phyloP scores from a whole-genome alignment of 2,797 vertebrate species.

The Ctenosaura bakeri region DNA sequence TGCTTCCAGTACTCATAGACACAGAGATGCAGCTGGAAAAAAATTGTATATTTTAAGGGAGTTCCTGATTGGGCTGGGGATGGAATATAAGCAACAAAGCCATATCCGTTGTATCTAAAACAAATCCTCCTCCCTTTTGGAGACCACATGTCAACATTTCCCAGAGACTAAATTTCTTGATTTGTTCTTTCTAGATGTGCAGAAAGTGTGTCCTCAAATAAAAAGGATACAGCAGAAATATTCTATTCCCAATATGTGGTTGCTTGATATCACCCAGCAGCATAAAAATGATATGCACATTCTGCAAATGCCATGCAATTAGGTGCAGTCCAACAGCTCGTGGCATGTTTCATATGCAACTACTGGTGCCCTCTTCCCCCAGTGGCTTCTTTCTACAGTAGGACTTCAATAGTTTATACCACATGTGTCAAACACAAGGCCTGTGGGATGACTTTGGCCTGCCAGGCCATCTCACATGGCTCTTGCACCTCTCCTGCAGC shows the following conservation, averaged over 20 bases:
- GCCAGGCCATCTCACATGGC: no score
- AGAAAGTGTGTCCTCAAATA: not conserved
- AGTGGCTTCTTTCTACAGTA: not conserved
- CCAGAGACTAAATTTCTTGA: not conserved
- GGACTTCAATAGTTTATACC: not conserved
- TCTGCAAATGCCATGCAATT: slow-evolving; percentile 16
- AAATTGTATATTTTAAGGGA: not conserved
- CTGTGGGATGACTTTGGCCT: no score
- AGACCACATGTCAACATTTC: not conserved
- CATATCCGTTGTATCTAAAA: not conserved
- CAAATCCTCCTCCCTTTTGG: not conserved
- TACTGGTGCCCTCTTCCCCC: not conserved
- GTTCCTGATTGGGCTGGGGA: not conserved
- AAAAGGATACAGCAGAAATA: not conserved
- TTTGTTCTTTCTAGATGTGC: not conserved
- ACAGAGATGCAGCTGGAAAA: not conserved
- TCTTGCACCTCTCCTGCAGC: no score
- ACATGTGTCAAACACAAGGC: no score
- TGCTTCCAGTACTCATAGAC: not conserved
- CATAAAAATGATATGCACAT: not conserved
- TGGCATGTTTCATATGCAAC: not conserved
- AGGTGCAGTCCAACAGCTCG: slow-evolving; percentile 11
- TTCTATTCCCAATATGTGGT: not conserved
- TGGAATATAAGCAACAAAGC: not conserved
- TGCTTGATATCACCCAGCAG: not conserved